These are phyloP conservation scores for Troides helena DNA, from an alignment of 2,888 invertebrate genomes.

Conservation along the genomic window DNA sequence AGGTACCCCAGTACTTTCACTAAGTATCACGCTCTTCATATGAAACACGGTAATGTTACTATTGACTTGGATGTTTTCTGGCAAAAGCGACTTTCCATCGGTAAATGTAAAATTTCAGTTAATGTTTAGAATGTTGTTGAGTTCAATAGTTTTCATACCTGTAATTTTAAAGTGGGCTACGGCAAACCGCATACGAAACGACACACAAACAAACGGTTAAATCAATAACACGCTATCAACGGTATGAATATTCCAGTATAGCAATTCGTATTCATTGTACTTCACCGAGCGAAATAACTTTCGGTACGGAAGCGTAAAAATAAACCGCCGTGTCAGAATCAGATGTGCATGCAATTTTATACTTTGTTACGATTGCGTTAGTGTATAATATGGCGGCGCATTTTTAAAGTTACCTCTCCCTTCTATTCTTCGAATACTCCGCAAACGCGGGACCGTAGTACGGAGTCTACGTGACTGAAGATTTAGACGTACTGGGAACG, in stretches of 20 bases:
- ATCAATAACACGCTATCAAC: constrained; percentile 8
- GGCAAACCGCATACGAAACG: background rate
- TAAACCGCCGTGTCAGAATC: constrained; percentile 40
- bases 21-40: no score
- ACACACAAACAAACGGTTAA: background rate
- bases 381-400: constrained; percentile 21
- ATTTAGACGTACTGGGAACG: constrained; percentile 9
- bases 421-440: background rate
- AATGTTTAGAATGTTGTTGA: background rate
- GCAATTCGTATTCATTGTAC: constrained; percentile 43
- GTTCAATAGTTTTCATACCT: background rate
- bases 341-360: constrained; percentile 47
- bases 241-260: constrained; percentile 3
- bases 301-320: constrained; percentile 44
- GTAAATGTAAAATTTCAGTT: no score
- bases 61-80: no score
- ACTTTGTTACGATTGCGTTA: constrained; percentile 35
- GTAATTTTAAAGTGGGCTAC: background rate
- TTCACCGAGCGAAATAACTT: constrained; percentile 37
- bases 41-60: no score
- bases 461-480: constrained; percentile 11
- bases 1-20: no score
- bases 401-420: constrained; percentile 16
- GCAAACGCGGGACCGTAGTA: constrained; percentile 6
- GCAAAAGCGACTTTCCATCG: no score